Evolutionary conservation across 2,113 vertebrate genomes (phyloP), one percentile per base, ranked within the genome.

Genomic region (Poeciliopsis retropinna): DNA sequence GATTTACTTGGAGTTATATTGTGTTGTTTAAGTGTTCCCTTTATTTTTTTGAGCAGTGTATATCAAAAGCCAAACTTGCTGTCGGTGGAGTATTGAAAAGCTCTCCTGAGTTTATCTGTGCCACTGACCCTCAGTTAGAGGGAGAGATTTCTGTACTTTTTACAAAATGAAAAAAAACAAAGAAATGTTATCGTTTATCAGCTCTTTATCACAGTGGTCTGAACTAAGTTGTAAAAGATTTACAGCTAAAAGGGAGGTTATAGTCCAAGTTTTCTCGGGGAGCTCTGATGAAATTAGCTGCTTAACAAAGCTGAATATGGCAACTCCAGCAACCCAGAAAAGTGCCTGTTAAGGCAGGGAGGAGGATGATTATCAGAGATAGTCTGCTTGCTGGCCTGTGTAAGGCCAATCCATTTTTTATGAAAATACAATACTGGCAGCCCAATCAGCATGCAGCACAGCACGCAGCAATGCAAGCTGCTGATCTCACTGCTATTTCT

Each of bases 381-480:
- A 39, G 69, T 75, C 70, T 83, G 78, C 78, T 63, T 73, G 28
- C 81, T 75, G 84, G 37, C 72, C 31, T 79, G 78, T 70, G 68
- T 81, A 87, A 85, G 86, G 73, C 68, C 67, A 88, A 86, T 88
- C 68, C 68, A 79, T 85, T 82, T 83, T 90, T 89, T 90, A 85
- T 90, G 84, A 91, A 80, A 87, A 86, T 83, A 92, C 82, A 87
- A 86, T 85, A 75, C 64, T 73, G 74, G 75, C 79, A 78, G 82
- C 75, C 85, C 83, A 83, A 92, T 94, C 89, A 90, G 90, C 82
- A 93, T 91, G 87, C 89, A 81, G 83, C 72, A 54, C 75, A 79
- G 80, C 85, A 82, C 75, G 78, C 82, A 78, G 67, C 69, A 72
- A 78, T 60, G 72, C 76, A 80, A 74, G 79, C 71, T 74, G 85